phyloP scores from a whole-genome alignment of 2,888 invertebrate genomes.

The Heliconius charithonia region DNA sequence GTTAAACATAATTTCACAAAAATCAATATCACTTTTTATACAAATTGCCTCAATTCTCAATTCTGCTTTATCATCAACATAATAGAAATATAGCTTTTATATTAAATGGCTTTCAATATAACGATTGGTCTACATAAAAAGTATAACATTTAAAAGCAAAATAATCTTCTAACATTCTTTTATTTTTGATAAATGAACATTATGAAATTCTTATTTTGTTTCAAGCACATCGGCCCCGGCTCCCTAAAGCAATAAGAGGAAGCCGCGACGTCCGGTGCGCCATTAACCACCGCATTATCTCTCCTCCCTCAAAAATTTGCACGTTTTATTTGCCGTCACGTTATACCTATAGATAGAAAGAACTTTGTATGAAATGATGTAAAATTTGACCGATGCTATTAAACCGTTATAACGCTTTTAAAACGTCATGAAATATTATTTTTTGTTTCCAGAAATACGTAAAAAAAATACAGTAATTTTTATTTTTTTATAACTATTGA shows the following conservation, averaged over 20 bases:
- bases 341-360: constrained; percentile 26
- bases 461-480: background rate
- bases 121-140: background rate
- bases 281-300: constrained; percentile 75
- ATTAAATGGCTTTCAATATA: background rate
- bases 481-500: background rate
- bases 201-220: constrained; percentile 35
- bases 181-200: constrained; percentile 27
- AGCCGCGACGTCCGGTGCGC: constrained; percentile 65
- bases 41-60: background rate
- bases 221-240: constrained; percentile 31
- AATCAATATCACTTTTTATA: background rate
- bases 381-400: background rate
- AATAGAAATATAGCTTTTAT: constrained; percentile 1
- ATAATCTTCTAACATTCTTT: constrained; percentile 24
- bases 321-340: constrained; percentile 62
- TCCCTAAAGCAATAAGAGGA: constrained; percentile 57
- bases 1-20: background rate
- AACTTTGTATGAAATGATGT: constrained; percentile 13
- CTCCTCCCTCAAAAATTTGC: constrained; percentile 70
- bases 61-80: background rate
- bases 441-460: background rate
- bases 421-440: constrained; percentile 5
- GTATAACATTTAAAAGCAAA: constrained; percentile 17
- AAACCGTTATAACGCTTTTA: background rate